These are phyloP conservation scores for Odiellus spinosus DNA, from an alignment of 2,888 invertebrate species.

Conservation along the genomic window DNA sequence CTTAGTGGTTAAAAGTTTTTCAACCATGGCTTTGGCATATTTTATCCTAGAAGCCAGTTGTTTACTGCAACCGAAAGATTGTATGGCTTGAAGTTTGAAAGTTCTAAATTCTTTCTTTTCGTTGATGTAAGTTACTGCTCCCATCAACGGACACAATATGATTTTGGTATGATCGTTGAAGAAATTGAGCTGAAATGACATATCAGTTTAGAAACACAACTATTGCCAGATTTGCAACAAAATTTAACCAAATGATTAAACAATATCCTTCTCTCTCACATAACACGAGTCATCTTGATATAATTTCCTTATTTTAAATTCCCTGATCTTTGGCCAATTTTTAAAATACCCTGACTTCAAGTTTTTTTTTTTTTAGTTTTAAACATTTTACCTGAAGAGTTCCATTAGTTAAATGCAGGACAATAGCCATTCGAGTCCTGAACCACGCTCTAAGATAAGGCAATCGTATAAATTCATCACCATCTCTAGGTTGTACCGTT, in stretches of 20 bases:
- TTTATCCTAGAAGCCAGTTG: constrained; percentile 63
- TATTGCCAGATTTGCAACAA: neutral
- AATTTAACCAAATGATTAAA: neutral
- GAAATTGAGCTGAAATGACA: constrained; percentile 67
- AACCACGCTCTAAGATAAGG: constrained; percentile 96
- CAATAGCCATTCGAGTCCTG: constrained; percentile 82
- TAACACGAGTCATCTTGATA: too few relatives aligned
- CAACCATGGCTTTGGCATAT: constrained; percentile 59
- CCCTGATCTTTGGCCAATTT: too few relatives aligned
- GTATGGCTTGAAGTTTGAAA: constrained; percentile 61
- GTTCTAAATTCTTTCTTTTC: constrained; percentile 80
- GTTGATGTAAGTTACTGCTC: constrained; percentile 91
- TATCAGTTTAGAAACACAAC: neutral
- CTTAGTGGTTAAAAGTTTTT: constrained; percentile 5
- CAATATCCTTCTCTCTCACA: too few relatives aligned
- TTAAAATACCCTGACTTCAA: too few relatives aligned
- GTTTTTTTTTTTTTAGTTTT: too few relatives aligned
- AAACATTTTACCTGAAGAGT: constrained; percentile 72
- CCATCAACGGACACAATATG: constrained; percentile 93
- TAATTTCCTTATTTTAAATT: too few relatives aligned
- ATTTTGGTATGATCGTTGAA: constrained; percentile 91
- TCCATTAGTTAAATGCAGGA: constrained; percentile 94
- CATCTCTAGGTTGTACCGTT: constrained; percentile 45
- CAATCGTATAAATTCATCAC: constrained; percentile 75
- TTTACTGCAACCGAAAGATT: constrained; percentile 64